phyloP scores from a whole-genome alignment of 2,888 invertebrate species.

The Hyposoter dolosus region DNA sequence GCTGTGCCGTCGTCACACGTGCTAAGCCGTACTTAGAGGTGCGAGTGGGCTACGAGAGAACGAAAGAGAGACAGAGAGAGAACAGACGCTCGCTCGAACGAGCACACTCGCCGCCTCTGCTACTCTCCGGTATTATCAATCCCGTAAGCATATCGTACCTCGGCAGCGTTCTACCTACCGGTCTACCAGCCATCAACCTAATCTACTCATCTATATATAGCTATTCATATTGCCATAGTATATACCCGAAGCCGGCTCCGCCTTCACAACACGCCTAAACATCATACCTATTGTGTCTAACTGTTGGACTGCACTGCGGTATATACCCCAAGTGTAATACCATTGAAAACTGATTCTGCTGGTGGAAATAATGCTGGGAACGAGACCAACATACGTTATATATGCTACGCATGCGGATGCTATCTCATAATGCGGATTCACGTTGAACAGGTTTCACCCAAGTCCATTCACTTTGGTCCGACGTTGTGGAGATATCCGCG shows the following conservation, averaged over 20 bases:
- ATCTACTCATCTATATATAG: conserved; percentile 75
- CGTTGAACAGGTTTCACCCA: conserved; percentile 28
- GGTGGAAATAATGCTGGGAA: conserved; percentile 72
- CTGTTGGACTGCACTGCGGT: conserved; percentile 76
- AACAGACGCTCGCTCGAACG: conserved; percentile 41
- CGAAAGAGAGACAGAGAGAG: conserved; percentile 5
- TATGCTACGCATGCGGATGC: conserved; percentile 28
- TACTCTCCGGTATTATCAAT: conserved; percentile 77
- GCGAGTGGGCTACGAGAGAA: conserved; percentile 52
- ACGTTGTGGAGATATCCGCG: not conserved
- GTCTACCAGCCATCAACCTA: conserved; percentile 75
- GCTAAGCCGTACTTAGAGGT: conserved; percentile 75
- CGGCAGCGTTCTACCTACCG: conserved; percentile 72
- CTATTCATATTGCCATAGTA: conserved; percentile 66
- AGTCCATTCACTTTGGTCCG: conserved; percentile 23
- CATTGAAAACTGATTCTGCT: conserved; percentile 78
- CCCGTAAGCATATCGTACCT: conserved; percentile 79
- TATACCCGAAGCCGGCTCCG: conserved; percentile 61
- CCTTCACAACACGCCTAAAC: conserved; percentile 68
- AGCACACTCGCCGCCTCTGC: conserved; percentile 32
- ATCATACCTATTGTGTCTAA: conserved; percentile 78
- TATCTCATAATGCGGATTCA: conserved; percentile 36
- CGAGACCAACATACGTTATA: conserved; percentile 48
- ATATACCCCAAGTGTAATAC: conserved; percentile 74
- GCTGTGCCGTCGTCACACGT: conserved; percentile 66